These are phyloP conservation scores for Acinonyx jubatus DNA, from an alignment of 2,113 vertebrate genomes.

Conservation along the genomic window DNA sequence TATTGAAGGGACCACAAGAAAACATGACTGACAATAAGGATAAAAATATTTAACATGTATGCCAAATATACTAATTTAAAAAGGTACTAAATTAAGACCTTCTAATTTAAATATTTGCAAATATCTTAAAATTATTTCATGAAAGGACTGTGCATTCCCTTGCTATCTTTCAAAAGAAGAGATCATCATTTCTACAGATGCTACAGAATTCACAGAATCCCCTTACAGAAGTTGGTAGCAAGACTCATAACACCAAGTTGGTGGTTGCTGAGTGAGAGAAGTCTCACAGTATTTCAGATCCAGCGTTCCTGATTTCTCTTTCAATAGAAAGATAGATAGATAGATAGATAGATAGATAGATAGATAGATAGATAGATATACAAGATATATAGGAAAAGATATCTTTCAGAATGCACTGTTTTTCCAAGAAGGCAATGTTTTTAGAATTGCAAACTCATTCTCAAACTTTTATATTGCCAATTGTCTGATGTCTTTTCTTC, in stretches of 20 bases:
- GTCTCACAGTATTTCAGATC: not conserved
- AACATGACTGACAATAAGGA: not conserved
- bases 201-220: not conserved
- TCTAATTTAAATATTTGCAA: conserved; percentile 33
- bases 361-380: not conserved
- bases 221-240: not conserved
- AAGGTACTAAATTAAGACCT: not conserved
- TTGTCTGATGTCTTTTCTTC: not conserved
- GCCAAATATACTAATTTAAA: not conserved
- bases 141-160: not conserved
- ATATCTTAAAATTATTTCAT: not conserved
- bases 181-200: not conserved
- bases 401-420: not conserved
- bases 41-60: not conserved
- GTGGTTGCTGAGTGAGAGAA: not conserved
- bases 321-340: not conserved
- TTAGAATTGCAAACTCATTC: not conserved
- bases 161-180: not conserved
- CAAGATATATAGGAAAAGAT: not conserved
- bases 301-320: not conserved
- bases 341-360: not conserved
- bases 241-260: not conserved
- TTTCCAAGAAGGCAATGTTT: not conserved
- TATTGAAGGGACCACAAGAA: not conserved
- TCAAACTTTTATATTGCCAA: not conserved